Evolutionary conservation across 2,113 vertebrate genomes (phyloP).

Genomic region (Erythrocercus mccallii): DNA sequence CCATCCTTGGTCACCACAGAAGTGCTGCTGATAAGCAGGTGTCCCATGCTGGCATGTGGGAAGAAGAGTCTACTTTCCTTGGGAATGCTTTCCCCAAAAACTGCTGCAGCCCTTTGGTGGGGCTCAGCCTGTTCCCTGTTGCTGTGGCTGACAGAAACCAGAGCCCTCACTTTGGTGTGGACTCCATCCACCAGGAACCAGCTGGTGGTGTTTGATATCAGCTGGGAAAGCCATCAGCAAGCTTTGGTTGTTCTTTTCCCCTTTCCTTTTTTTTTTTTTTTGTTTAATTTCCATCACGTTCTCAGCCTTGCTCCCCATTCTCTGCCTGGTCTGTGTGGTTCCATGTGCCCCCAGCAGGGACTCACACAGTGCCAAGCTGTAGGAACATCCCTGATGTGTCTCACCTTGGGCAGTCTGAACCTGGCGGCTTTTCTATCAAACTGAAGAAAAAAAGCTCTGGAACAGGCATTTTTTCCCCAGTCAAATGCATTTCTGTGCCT

Average conservation of each 20-base stretch:
- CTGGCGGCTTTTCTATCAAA: neutral
- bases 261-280: no score
- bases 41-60: neutral
- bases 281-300: neutral
- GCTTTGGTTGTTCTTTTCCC: neutral
- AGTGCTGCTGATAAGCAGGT: neutral
- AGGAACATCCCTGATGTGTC: neutral
- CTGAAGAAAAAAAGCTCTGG: neutral
- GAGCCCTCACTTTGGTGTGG: neutral
- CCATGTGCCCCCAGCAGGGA: neutral
- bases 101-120: neutral
- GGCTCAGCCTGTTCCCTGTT: neutral
- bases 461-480: neutral
- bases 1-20: neutral
- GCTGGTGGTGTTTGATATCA: neutral
- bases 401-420: neutral
- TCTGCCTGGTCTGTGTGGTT: neutral
- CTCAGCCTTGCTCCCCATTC: neutral
- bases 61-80: neutral
- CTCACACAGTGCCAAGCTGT: neutral
- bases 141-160: constrained; percentile 46
- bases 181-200: neutral
- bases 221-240: neutral
- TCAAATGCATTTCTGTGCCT: neutral
- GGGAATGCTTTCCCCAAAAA: neutral